These are phyloP conservation scores for Zele albiditarsus DNA, from an alignment of 2,888 invertebrate species.

Conservation along the genomic window DNA sequence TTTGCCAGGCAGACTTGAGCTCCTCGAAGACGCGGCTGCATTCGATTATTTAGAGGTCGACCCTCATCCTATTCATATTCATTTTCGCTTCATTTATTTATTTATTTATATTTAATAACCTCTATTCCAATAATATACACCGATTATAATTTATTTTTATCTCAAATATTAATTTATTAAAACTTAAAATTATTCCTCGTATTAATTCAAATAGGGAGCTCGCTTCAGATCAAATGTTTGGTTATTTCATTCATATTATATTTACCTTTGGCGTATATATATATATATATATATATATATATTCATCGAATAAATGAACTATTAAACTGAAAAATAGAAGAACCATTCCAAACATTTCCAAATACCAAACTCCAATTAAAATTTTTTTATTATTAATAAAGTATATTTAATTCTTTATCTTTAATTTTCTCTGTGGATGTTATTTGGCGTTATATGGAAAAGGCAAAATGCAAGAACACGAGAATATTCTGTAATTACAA, in stretches of 20 bases:
- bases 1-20: slow-evolving; percentile 28
- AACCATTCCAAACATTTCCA: background rate
- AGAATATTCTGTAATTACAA: slow-evolving; percentile 65
- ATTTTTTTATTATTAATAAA: background rate
- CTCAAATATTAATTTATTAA: no score
- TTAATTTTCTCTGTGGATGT: slow-evolving; percentile 20
- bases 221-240: no score
- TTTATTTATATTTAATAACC: background rate
- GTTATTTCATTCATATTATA: no score
- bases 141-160: no score
- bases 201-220: no score
- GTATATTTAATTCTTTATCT: background rate
- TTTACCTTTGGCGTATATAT: no score
- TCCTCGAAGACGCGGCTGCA: slow-evolving; percentile 5
- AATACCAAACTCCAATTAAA: background rate
- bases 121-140: background rate
- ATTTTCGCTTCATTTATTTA: background rate
- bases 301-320: no score
- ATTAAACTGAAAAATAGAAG: no score
- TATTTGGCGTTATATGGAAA: slow-evolving; percentile 34
- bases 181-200: no score
- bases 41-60: slow-evolving; percentile 48
- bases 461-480: slow-evolving; percentile 37
- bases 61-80: background rate
- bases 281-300: no score